Base-by-base conservation (phyloP, 37 sponge, comb jelly and placozoan species). In the Hormiphora californensis region DNA sequence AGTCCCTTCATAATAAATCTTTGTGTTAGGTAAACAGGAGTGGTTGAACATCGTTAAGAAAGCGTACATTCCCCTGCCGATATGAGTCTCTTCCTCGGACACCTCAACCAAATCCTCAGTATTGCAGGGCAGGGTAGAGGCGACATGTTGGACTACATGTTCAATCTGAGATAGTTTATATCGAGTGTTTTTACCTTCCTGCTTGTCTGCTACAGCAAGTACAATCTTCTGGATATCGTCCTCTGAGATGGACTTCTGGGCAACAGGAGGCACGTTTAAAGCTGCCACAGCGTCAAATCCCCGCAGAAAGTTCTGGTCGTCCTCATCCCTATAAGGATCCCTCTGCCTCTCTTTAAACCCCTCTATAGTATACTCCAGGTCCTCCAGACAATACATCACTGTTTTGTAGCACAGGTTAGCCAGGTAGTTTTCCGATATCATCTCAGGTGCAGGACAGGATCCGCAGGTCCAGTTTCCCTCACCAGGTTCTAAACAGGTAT, bases 1-100 rank as follows among this genome's bases (percentile, higher is more conserved):
- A 0, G 17, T 21, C 4, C 46, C 40, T 3, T 73, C 43, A 73
- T 43, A 73, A 73, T 73, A 33, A 43, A 73, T 73, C 81, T 46
- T 73, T 73, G 81, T 73, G 44, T 73, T 73, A n/a, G 81, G 46
- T n/a, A n/a, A 73, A 28, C 81, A 73, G 2, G 81, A 73, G 25
- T 73, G 81, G 35, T 73, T 73, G 46, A 73, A 43, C 25, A 73
- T n/a, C 40, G 81, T 46, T 40, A 73, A 28, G 4, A 28, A 43
- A 9, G 25, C 27, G 35, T 73, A 73, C 19, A 73, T 33, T 4
- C 46, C 81, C 40, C 81, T 73, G 4, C 46, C 81, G 25, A 73
- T 73, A 36, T 46, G 35, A n/a, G 40, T 36, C 9, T 73, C 81
- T 9, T 5, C 25, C 25, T 73, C 81, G 19, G 23, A n/a, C 0